A percentile compares a stretch with the other conserved stretches of the same genome.
Conservation (phyloP, 2,888 invertebrate species). For the Hecatera dysodea region DNA sequence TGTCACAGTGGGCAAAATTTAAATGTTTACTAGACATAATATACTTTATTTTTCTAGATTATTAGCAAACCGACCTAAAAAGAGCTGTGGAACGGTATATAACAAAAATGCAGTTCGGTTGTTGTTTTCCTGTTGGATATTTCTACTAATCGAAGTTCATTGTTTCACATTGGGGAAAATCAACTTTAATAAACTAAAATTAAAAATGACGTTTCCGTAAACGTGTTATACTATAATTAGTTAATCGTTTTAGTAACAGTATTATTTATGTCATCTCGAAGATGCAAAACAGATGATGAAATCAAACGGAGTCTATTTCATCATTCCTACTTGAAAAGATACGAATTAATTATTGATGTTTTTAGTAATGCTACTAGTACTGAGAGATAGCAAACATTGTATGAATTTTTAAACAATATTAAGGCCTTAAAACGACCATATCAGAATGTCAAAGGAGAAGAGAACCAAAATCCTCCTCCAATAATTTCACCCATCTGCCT, state of each 20-base stretch:
- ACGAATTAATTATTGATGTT: no score
- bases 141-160: neutral
- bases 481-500: no score
- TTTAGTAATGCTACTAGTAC: no score
- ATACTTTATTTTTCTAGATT: neutral
- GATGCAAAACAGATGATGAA: neutral
- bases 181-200: neutral
- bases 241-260: no score
- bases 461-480: no score
- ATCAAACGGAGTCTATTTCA: neutral
- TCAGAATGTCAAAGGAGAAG: no score
- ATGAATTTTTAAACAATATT: no score
- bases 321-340: neutral
- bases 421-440: no score
- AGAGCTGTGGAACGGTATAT: neutral
- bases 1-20: no score
- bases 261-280: neutral
- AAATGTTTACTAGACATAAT: no score
- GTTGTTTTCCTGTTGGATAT: neutral
- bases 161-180: neutral
- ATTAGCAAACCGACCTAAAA: neutral
- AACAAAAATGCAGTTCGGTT: neutral
- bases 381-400: no score
- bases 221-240: neutral
- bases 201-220: neutral